These are phyloP conservation scores for Pleuronectes platessa DNA, from an alignment of 2,113 vertebrate genomes.

Conservation along the genomic window DNA sequence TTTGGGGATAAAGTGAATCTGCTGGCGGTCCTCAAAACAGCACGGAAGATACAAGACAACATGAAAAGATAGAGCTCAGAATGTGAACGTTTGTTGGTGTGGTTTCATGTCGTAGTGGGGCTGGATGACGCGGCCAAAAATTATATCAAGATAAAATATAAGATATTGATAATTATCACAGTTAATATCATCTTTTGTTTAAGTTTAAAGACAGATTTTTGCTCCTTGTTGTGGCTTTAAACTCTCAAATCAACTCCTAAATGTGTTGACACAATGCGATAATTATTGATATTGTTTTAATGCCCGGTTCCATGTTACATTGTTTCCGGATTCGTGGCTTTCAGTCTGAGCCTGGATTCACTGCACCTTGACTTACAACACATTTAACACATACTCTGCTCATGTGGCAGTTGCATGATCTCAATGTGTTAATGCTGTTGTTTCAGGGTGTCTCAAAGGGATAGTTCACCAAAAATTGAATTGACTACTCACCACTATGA, in stretches of 20 bases:
- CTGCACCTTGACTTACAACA: not conserved
- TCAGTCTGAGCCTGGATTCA: not conserved
- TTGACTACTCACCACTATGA: too few relatives aligned
- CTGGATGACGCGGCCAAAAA: not conserved
- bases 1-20: constrained; percentile 92
- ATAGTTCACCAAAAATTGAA: too few relatives aligned
- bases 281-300: too few relatives aligned
- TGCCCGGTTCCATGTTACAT: too few relatives aligned
- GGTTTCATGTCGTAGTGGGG: constrained; percentile 6
- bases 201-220: too few relatives aligned
- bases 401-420: not conserved
- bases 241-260: too few relatives aligned
- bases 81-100: constrained; percentile 7
- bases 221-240: too few relatives aligned
- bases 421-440: not conserved
- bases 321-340: not conserved
- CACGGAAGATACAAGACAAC: constrained; percentile 45
- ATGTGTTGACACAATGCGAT: too few relatives aligned
- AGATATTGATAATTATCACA: not conserved
- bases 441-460: too few relatives aligned
- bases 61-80: constrained; percentile 33
- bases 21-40: constrained; percentile 64
- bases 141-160: not conserved
- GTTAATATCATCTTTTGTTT: too few relatives aligned
- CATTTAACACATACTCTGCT: not conserved